Base-by-base conservation (phyloP, 2,797 vertebrate species). In the Gobionotothen gibberifrons region DNA sequence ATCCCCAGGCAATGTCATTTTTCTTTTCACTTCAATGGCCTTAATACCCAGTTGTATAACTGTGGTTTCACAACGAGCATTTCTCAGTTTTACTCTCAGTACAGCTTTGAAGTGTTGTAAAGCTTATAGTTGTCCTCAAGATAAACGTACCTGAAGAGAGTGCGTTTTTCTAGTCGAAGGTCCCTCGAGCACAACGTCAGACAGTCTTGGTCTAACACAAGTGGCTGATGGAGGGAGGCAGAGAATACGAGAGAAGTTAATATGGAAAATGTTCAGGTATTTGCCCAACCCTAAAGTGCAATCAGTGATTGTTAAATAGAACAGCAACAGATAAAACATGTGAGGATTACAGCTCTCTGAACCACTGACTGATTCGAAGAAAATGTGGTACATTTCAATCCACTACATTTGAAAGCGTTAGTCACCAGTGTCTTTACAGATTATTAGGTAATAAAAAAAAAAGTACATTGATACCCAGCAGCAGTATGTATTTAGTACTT, bases 131-230 rank as follows among this genome's bases (percentile, higher is more conserved):
- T 8, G 21, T 17, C 15, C 26, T 22, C 21, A 6, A 36, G 4
- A 36, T 79, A 12, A 54, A 46, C 21, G 3, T 86, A 93, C 98
- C 98, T 96, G 94, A 99, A 99, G 85, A 99, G 94, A 78, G 98
- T 98, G 51, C 98, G 97, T 86, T 96, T 98, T 85, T 99, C 98
- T 84, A 99, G 94, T 70, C 98, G 94, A 55, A 99, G 95, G 83
- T 98, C 96, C 74, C 97, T 94, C 44, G 97, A 97, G 67, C 96
- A 97, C 85, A 99, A 78, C 59, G 98, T 97, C 87, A 97, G 95
- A 81, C 97, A 98, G 94, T 99, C 98, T 87, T 99, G 98, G 77
- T 99, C 96, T 89, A 99, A 89, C 66, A 99, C 97, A 83, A 99
- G 96, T 65, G 98, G 98, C 98, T 99, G 16, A 68, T 22, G 60